phyloP scores from a whole-genome alignment of 2,888 invertebrate species.

The Anagyrus pseudococci region DNA sequence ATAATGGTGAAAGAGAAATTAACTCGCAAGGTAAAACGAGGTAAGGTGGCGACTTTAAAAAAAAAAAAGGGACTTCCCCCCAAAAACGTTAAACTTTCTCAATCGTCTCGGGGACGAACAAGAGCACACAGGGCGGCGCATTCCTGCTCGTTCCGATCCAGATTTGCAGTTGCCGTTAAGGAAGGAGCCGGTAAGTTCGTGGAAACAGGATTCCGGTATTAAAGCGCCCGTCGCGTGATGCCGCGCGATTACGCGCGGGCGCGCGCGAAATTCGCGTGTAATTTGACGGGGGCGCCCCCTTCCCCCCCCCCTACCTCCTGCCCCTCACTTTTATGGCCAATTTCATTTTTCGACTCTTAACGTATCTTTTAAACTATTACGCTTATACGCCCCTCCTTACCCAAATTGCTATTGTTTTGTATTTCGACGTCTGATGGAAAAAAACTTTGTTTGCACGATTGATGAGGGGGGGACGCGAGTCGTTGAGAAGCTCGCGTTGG shows the following conservation, averaged over 20 bases:
- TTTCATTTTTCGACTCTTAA: conserved; percentile 5
- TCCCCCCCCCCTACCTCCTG: not conserved
- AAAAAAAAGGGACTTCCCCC: no score
- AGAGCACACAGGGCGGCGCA: not conserved
- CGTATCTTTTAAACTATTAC: conserved; percentile 10
- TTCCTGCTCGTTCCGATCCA: not conserved
- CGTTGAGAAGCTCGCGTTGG: no score
- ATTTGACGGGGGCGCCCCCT: conserved; percentile 22
- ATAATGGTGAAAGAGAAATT: no score
- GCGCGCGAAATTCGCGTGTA: conserved; percentile 22
- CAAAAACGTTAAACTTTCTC: no score
- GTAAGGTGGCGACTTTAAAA: no score
- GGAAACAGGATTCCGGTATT: not conserved
- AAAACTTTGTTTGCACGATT: no score
- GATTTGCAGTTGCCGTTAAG: not conserved
- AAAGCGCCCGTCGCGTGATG: conserved; percentile 31
- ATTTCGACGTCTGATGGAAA: no score
- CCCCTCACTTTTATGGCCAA: conserved; percentile 17
- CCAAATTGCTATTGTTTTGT: not conserved
- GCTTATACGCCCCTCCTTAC: not conserved
- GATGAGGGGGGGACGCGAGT: no score
- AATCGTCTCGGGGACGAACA: not conserved
- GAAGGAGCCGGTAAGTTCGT: no score
- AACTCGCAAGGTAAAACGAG: no score
- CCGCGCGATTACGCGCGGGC: conserved; percentile 22